Evolutionary conservation across 2,888 invertebrate genomes (phyloP).

Genomic region (Stictocephala bisonia): DNA sequence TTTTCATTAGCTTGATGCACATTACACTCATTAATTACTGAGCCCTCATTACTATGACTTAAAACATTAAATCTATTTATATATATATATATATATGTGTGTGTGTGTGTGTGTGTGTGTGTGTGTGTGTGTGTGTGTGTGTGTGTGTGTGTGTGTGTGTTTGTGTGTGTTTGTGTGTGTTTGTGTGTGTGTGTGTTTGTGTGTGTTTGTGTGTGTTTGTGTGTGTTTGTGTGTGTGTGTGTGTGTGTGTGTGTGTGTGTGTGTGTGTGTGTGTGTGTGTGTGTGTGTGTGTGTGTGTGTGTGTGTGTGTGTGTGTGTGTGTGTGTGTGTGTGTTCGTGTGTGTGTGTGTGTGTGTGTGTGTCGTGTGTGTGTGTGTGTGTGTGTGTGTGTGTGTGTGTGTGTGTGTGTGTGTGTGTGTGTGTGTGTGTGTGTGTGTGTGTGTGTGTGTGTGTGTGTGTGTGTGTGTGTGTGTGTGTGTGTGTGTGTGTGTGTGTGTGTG

Average conservation of each 20-base stretch:
- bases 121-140: background rate
- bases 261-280: background rate
- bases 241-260: background rate
- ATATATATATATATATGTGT: background rate
- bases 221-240: no score
- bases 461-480: background rate
- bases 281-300: background rate
- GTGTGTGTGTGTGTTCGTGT: no score
- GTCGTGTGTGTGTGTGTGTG: no score
- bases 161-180: no score
- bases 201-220: no score
- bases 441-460: background rate
- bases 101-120: background rate
- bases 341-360: no score
- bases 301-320: background rate
- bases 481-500: background rate
- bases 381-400: background rate
- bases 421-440: background rate
- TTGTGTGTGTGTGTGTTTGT: no score
- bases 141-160: background rate
- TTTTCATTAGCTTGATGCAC: no score
- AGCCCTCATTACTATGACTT: no score
- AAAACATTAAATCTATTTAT: no score
- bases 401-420: background rate
- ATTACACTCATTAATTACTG: no score